Conservation (phyloP, 2,113 vertebrate genomes). For the Neopipo cinnamomea region DNA sequence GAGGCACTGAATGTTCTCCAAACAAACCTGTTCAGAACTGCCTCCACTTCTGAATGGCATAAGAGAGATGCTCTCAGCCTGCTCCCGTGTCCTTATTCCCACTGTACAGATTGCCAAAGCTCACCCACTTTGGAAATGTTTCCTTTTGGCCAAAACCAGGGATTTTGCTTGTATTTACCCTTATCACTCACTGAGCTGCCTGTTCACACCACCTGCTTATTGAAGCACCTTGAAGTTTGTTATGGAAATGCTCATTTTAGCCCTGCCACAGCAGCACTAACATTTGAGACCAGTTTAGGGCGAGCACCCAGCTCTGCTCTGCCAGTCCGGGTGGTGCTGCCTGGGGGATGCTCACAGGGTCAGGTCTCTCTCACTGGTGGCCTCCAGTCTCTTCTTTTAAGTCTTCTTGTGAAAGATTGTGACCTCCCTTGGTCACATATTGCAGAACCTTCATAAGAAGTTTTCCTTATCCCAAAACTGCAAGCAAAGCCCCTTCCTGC, state of each 20-base stretch:
- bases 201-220: background rate
- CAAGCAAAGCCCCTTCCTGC: background rate
- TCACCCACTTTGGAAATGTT: background rate
- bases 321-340: background rate
- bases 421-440: rapidly evolving
- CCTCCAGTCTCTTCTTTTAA: background rate
- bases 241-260: background rate
- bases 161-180: background rate
- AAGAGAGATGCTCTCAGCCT: background rate
- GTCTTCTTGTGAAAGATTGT: background rate
- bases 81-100: background rate
- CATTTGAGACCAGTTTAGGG: rapidly evolving
- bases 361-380: rapidly evolving
- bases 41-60: background rate
- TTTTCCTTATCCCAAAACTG: background rate
- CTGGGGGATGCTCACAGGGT: background rate
- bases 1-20: background rate
- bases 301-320: background rate
- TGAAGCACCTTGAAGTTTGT: background rate
- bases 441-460: background rate
- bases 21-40: background rate
- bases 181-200: background rate
- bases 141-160: rapidly evolving
- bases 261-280: background rate
- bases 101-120: background rate